A percentile compares a stretch with the other conserved stretches of the same genome.
phyloP scores from a whole-genome alignment of 1,140 invertebrate species.

The Ericerus pela region DNA sequence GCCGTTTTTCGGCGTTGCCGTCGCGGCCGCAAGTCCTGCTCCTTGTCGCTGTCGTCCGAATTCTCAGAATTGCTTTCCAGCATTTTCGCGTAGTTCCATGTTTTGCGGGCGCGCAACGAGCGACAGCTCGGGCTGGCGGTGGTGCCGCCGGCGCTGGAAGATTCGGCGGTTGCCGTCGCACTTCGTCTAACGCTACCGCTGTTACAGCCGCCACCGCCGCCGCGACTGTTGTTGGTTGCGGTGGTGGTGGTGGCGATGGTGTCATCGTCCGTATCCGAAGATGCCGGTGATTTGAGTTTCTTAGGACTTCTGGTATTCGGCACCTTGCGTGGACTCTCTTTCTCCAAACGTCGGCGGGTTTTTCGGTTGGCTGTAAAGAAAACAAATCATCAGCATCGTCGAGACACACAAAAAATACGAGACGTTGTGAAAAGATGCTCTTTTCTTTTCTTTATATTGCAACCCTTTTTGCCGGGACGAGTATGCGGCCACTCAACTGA shows the following conservation, averaged over 20 bases:
- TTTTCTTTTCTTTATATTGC: too few relatives aligned
- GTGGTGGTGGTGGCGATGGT: neutral
- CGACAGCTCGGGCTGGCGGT: too few relatives aligned
- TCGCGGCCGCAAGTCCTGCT: neutral
- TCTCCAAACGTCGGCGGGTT: neutral
- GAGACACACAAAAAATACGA: too few relatives aligned
- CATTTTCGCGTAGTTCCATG: slow-evolving; percentile 19
- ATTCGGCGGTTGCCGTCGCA: too few relatives aligned
- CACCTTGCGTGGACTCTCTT: neutral
- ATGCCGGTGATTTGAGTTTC: neutral
- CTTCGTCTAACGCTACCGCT: too few relatives aligned
- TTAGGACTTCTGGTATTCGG: neutral
- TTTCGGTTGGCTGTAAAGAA: neutral
- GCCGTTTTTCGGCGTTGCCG: neutral
- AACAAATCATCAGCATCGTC: too few relatives aligned
- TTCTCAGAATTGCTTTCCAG: slow-evolving; percentile 13
- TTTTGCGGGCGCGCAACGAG: slow-evolving; percentile 12
- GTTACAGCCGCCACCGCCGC: too few relatives aligned
- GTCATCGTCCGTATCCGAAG: neutral
- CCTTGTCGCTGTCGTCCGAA: slow-evolving; percentile 11
- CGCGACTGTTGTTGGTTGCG: neutral
- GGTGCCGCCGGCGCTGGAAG: too few relatives aligned
- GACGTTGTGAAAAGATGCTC: too few relatives aligned
- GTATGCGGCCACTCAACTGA: too few relatives aligned
- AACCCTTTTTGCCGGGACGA: too few relatives aligned